phyloP scores from a whole-genome alignment of 1,140 invertebrate species.

The Cherax destructor region DNA sequence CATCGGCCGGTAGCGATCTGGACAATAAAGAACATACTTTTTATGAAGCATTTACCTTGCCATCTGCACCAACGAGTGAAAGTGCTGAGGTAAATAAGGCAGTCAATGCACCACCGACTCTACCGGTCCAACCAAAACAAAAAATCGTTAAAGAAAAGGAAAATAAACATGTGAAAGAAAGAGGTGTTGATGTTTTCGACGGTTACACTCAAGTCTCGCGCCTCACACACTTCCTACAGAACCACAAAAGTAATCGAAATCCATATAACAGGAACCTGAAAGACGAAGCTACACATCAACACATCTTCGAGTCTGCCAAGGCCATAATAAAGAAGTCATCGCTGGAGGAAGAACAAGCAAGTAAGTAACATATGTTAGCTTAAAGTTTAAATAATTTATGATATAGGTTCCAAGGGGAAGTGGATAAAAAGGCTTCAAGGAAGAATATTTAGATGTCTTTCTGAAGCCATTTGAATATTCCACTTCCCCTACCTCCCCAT shows the following conservation, averaged over 20 bases:
- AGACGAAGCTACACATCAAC: background rate
- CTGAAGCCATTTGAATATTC: too few relatives aligned
- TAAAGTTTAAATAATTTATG: too few relatives aligned
- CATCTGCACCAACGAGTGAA: conserved; percentile 14
- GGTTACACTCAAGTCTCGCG: background rate
- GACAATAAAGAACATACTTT: background rate
- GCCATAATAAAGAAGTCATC: conserved; percentile 28
- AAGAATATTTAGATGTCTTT: too few relatives aligned
- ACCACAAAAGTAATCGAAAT: background rate
- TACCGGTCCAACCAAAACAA: background rate
- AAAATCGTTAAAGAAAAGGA: background rate
- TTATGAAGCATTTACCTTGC: conserved; percentile 16
- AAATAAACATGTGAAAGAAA: background rate
- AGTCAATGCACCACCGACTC: background rate
- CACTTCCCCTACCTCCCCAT: too few relatives aligned
- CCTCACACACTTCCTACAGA: background rate
- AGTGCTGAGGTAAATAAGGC: background rate
- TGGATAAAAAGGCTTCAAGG: too few relatives aligned
- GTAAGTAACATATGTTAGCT: background rate
- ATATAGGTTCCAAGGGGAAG: too few relatives aligned
- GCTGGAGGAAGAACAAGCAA: background rate
- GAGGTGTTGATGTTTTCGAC: background rate
- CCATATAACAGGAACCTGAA: background rate
- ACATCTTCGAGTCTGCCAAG: conserved; percentile 17
- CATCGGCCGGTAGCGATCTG: background rate